Evolutionary conservation across 1,140 invertebrate species (phyloP).

Genomic region (Magallana gigas): DNA sequence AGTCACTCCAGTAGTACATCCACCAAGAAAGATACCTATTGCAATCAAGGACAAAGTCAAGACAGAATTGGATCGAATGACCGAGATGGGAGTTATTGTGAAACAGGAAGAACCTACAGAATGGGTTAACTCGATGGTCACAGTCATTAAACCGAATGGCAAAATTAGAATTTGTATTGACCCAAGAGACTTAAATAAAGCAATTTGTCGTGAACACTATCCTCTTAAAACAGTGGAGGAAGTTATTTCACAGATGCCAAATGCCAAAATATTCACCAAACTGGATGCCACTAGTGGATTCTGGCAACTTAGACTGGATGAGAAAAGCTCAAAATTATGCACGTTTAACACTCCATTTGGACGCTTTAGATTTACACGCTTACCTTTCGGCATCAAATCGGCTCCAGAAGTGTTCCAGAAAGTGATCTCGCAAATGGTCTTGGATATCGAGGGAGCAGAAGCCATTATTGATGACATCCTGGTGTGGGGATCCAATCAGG

Average conservation of each 20-base stretch:
- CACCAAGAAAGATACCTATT: not conserved
- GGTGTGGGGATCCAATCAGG: constrained; percentile 44
- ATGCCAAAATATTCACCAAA: constrained; percentile 58
- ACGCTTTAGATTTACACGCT: constrained; percentile 44
- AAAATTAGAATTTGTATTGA: constrained; percentile 66
- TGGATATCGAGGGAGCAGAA: constrained; percentile 61
- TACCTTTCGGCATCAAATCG: constrained; percentile 53
- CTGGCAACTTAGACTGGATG: constrained; percentile 69
- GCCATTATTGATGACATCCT: constrained; percentile 64
- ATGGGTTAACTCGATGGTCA: constrained; percentile 73
- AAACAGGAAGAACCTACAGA: constrained; percentile 67
- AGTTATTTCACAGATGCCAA: constrained; percentile 41
- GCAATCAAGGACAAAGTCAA: constrained; percentile 45
- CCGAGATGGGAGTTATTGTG: constrained; percentile 32
- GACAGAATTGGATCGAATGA: constrained; percentile 47
- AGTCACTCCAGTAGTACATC: not conserved
- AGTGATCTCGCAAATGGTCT: constrained; percentile 48
- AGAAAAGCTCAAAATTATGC: constrained; percentile 61
- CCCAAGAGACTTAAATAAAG: constrained; percentile 56
- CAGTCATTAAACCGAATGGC: constrained; percentile 78
- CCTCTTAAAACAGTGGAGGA: not conserved
- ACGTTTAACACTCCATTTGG: constrained; percentile 73
- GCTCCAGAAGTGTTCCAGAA: constrained; percentile 48
- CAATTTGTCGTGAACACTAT: constrained; percentile 40
- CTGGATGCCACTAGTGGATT: constrained; percentile 72